Conservation (phyloP, 2,113 vertebrate genomes). For the Perca fluviatilis region DNA sequence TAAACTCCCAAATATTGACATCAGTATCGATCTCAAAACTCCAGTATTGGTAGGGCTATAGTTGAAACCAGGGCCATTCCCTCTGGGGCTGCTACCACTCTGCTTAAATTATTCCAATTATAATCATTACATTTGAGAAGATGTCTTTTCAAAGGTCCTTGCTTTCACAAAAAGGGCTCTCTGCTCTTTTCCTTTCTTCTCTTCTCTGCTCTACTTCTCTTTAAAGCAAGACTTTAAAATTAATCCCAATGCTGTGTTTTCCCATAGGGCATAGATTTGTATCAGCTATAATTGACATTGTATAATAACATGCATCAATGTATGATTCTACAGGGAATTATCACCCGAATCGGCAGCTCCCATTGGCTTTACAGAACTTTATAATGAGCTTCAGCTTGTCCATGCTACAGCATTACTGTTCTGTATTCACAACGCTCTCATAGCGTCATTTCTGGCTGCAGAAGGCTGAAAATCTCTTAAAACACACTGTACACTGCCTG, state of each 20-base stretch:
- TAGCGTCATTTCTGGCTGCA: background rate
- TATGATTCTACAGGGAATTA: background rate
- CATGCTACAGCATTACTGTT: background rate
- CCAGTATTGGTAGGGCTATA: background rate
- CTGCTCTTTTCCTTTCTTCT: background rate
- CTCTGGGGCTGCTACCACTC: background rate
- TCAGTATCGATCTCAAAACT: background rate
- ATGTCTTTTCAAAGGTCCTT: conserved; percentile 23
- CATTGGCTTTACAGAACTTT: background rate
- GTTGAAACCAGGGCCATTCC: background rate
- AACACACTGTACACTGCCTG: background rate
- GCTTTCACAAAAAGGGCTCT: background rate
- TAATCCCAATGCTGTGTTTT: conserved; percentile 3
- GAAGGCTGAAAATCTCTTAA: background rate
- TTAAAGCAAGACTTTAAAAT: background rate
- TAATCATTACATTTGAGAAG: conserved; percentile 24
- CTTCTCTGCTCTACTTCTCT: background rate
- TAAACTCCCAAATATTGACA: background rate
- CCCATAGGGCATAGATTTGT: background rate
- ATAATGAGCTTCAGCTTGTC: background rate
- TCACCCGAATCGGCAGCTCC: background rate
- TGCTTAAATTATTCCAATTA: conserved; percentile 47
- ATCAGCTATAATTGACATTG: background rate
- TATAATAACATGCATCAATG: background rate
- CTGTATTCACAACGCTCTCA: background rate